Evolutionary conservation across 2,797 vertebrate genomes (phyloP), one percentile per base, ranked within the genome.

Genomic region (Oophaga sylvatica): DNA sequence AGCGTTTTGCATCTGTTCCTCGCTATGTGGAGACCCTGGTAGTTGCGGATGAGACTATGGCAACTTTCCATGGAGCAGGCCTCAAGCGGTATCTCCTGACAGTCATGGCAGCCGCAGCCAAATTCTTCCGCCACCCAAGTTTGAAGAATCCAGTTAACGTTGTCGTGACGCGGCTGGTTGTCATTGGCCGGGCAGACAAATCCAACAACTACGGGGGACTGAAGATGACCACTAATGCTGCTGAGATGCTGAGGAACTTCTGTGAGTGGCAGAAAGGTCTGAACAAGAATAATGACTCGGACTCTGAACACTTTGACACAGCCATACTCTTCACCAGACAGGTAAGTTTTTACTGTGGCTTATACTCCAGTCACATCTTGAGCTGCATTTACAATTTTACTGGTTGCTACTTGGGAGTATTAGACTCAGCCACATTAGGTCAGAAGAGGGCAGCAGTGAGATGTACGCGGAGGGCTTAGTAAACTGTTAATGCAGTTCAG

Each of bases 311-410:
- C 88, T 95, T 95, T 0, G 94, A 95, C 90, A 94, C 93, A 0
- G 94, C 94, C 65, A 91, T 95, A 70, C 90, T 95, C 88, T 95
- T 95, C 85, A 95, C 94, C 0, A 91, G 94, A 1, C 93, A 94
- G 94, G 94, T 94, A 70, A 90, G 92, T 59, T 48, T 10, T n/a
- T 56, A 56, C 0, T 12, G 53, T 13, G 31, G 19, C 31, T 35
- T 41, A 8, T 17, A 41, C 68, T 19, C 68, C 16, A 19, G 31
- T 35, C 31, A 35, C 31, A 70, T 67, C 12, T 13, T 53, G 48
- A 53, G 48, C 48, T 53, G 48, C 48, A 53, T 11, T 53, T 10
- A n/a, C 63, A 6, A 26, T 65, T 15, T 26, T 15, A 26, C 10
- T 63, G 20, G 20, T 63, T 10, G 6, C 20, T 1, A 11, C 8